These are phyloP conservation scores for Meandrusa payeni DNA, from an alignment of 2,888 invertebrate species.

Conservation along the genomic window DNA sequence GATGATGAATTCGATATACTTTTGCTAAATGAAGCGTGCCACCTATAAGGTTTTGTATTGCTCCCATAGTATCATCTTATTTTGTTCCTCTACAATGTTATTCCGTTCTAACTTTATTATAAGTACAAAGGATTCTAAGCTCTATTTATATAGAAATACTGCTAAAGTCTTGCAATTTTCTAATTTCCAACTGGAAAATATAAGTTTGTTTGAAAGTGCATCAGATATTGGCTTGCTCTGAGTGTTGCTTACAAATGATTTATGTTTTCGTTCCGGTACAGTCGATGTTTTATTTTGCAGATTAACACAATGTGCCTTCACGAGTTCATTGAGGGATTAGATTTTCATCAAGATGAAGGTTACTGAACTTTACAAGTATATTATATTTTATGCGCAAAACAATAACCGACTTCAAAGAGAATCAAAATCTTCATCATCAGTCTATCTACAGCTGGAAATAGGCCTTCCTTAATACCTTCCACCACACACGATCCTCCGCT, in stretches of 20 bases:
- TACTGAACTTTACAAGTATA: no score
- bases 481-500: no score
- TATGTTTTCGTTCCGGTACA: conserved; percentile 53
- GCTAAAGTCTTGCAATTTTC: conserved; percentile 20
- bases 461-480: no score
- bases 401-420: no score
- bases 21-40: conserved; percentile 77
- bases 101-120: conserved; percentile 7
- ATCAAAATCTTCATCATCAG: no score
- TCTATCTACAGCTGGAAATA: no score
- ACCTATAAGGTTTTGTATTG: conserved; percentile 54
- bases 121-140: conserved; percentile 28
- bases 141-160: conserved; percentile 30
- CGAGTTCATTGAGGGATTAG: conserved; percentile 17
- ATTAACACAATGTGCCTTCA: conserved; percentile 21
- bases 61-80: conserved; percentile 47
- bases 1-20: conserved; percentile 74
- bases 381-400: no score
- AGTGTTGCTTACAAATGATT: conserved; percentile 60
- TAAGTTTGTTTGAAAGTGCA: conserved; percentile 32
- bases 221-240: conserved; percentile 56
- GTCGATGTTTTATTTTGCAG: conserved; percentile 39
- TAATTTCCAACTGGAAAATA: conserved; percentile 33
- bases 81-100: conserved; percentile 44
- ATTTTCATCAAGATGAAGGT: conserved; percentile 21